phyloP scores from a whole-genome alignment of 2,888 invertebrate species.

The Pyrgus malvae region DNA sequence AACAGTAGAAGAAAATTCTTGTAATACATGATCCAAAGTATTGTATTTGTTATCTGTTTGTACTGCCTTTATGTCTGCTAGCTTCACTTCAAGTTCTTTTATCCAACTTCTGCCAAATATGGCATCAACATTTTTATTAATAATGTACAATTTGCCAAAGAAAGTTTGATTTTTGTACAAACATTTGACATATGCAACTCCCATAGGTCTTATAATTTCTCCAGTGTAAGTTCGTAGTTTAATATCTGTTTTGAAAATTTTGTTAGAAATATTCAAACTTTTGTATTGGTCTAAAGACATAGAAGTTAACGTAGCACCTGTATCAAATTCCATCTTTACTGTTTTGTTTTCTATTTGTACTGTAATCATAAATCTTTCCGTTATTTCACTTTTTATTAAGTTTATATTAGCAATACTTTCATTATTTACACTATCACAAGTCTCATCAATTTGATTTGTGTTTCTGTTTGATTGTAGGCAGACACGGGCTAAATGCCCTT shows the following conservation, averaged over 20 bases:
- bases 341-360: background rate
- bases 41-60: background rate
- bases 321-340: conserved; percentile 4
- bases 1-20: background rate
- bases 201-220: background rate
- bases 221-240: background rate
- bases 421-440: background rate
- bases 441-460: background rate
- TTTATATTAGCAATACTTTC: background rate
- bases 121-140: background rate
- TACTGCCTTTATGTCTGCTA: background rate
- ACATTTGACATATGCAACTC: background rate
- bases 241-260: background rate
- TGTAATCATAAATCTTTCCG: background rate
- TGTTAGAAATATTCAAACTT: background rate
- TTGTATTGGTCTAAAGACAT: conserved; percentile 3
- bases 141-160: background rate
- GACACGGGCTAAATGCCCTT: conserved; percentile 1
- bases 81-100: background rate
- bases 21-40: background rate
- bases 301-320: background rate
- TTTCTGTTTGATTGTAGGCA: background rate
- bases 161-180: background rate
- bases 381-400: background rate
- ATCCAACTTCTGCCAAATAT: background rate